Percentiles rank a stretch among this genome's conserved stretches.
Evolutionary conservation across 2,888 invertebrate genomes (phyloP).

Genomic region (Cantharis nigra): DNA sequence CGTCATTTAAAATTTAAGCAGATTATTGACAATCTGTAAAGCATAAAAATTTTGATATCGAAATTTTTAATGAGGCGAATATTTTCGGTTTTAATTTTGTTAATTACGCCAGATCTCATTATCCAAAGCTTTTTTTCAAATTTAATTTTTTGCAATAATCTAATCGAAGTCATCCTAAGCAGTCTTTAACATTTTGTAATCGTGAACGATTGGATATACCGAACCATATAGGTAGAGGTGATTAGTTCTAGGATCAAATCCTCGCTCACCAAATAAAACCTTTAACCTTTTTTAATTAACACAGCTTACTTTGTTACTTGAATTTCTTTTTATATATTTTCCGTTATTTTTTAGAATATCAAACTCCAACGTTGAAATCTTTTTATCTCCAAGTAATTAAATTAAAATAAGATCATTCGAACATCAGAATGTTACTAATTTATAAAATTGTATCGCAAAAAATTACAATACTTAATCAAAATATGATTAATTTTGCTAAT

Average conservation of each 20-base stretch:
- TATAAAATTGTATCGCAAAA: neutral
- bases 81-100: neutral
- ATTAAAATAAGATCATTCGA: neutral
- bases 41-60: neutral
- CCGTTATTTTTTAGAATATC: neutral
- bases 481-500: neutral
- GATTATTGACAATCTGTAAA: neutral
- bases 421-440: neutral
- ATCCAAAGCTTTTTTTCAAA: neutral
- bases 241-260: neutral
- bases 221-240: neutral
- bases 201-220: neutral
- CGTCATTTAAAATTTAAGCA: neutral
- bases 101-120: neutral
- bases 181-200: neutral
- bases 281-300: neutral
- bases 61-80: neutral
- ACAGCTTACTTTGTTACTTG: neutral
- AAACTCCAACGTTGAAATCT: neutral
- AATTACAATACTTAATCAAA: neutral
- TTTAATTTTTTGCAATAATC: neutral
- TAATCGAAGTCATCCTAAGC: neutral
- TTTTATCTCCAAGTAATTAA: neutral
- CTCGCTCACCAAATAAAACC: neutral
- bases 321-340: neutral